Percentiles rank a stretch among this genome's conserved stretches.
Evolutionary conservation across 1,140 invertebrate species (phyloP).

Genomic region (Pentalonia nigronervosa): DNA sequence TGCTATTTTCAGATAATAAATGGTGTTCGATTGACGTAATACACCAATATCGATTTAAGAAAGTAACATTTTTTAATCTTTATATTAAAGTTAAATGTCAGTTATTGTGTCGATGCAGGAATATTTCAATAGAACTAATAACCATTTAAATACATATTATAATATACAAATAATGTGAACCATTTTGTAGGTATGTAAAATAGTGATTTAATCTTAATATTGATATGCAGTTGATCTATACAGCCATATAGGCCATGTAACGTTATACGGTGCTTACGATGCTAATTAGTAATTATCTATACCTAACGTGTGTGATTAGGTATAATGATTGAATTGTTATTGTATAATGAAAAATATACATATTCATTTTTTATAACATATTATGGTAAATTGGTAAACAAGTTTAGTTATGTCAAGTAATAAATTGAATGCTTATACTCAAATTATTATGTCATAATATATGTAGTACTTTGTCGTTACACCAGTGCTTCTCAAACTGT

Average conservation of each 20-base stretch:
- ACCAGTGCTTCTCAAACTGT: too few species aligned
- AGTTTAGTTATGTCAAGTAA: too few species aligned
- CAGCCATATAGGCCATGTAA: too few species aligned
- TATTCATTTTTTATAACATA: not conserved
- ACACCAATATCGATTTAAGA: not conserved
- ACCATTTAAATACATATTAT: not conserved
- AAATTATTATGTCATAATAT: too few species aligned
- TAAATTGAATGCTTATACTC: too few species aligned
- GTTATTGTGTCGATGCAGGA: not conserved
- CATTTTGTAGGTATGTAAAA: not conserved
- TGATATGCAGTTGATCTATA: not conserved
- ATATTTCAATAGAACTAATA: not conserved
- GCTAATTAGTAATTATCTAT: not conserved
- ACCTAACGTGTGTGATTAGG: not conserved
- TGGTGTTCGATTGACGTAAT: not conserved
- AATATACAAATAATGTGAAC: not conserved
- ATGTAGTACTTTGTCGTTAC: too few species aligned
- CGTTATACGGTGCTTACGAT: not conserved
- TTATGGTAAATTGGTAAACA: too few species aligned
- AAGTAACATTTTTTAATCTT: not conserved
- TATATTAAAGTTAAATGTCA: not conserved
- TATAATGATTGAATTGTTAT: not conserved
- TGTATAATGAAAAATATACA: not conserved
- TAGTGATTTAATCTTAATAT: not conserved
- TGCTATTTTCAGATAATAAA: not conserved